A percentile compares a stretch with the other conserved stretches of the same genome.
phyloP scores from a whole-genome alignment of 2,888 invertebrate species.

The Netelia virgata region DNA sequence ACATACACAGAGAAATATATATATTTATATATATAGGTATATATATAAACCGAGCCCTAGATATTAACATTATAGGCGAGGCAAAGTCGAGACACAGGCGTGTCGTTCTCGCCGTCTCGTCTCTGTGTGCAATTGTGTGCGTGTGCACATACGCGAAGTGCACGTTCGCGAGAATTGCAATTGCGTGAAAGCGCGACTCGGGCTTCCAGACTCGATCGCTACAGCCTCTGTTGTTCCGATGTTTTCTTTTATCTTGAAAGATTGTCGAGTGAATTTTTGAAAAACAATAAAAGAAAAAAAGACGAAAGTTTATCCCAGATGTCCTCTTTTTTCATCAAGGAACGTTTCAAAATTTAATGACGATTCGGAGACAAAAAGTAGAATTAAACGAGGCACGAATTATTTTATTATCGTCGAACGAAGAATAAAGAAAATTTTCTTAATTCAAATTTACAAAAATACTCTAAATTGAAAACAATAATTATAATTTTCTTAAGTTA shows the following conservation, averaged over 20 bases:
- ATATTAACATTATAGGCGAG: slow-evolving; percentile 77
- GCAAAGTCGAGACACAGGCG: slow-evolving; percentile 63
- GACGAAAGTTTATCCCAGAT: background rate
- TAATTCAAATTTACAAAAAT: too few species aligned
- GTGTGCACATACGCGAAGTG: slow-evolving; percentile 55
- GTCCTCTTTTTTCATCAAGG: too few species aligned
- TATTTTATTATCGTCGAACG: too few species aligned
- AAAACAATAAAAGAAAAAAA: background rate
- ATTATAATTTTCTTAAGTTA: background rate
- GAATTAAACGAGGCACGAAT: too few species aligned
- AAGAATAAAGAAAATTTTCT: too few species aligned
- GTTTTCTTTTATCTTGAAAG: background rate
- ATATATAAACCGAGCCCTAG: slow-evolving; percentile 71
- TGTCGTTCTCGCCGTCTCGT: slow-evolving; percentile 52
- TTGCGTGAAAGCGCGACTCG: slow-evolving; percentile 76
- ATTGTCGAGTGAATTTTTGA: background rate
- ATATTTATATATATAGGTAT: slow-evolving; percentile 33
- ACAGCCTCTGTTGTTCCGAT: slow-evolving; percentile 23
- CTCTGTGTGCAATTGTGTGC: slow-evolving; percentile 28
- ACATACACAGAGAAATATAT: slow-evolving; percentile 27
- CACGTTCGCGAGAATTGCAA: slow-evolving; percentile 78
- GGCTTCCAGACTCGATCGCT: slow-evolving; percentile 39
- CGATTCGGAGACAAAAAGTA: too few species aligned
- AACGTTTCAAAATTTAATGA: too few species aligned
- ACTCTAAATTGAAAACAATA: too few species aligned